A percentile compares a stretch with the other conserved stretches of the same genome.
Evolutionary conservation across 1,140 invertebrate genomes (phyloP).

Genomic region (Vollenhovia emeryi): DNA sequence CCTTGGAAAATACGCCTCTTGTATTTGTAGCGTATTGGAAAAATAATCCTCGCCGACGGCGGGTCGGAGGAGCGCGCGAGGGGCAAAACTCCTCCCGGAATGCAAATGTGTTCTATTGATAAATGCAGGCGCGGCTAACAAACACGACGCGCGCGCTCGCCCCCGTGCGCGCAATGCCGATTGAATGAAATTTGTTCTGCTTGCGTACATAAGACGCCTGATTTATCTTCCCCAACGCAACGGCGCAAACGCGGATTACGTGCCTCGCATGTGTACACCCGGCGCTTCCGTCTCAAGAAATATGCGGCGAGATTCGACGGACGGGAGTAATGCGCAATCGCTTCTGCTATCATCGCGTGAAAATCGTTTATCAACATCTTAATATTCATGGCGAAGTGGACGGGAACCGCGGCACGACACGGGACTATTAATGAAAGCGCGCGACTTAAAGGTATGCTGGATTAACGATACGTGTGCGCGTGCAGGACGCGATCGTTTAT

Average conservation of each 20-base stretch:
- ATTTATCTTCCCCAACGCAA: constrained; percentile 52
- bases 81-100: too few species aligned
- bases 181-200: constrained; percentile 60
- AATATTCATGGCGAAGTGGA: background rate
- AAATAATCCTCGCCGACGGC: too few species aligned
- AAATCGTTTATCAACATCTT: constrained; percentile 8
- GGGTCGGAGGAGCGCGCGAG: too few species aligned
- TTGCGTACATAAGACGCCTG: constrained; percentile 53
- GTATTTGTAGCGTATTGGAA: constrained; percentile 49
- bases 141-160: constrained; percentile 14
- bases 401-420: background rate
- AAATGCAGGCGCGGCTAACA: constrained; percentile 44
- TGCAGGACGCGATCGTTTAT: too few species aligned
- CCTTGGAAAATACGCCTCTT: constrained; percentile 21
- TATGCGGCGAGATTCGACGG: constrained; percentile 42
- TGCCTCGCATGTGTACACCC: constrained; percentile 39
- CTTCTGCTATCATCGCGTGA: background rate
- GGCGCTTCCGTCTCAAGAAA: constrained; percentile 1
- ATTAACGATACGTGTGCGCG: background rate
- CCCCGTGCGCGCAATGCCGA: constrained; percentile 22
- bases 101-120: constrained; percentile 54
- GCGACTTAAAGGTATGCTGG: background rate
- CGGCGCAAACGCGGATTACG: constrained; percentile 51
- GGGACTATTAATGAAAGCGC: background rate
- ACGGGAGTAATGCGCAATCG: constrained; percentile 1